Evolutionary conservation across 1,140 invertebrate species (phyloP), one percentile per base, ranked within the genome.

Genomic region (Teleogryllus occipitalis): DNA sequence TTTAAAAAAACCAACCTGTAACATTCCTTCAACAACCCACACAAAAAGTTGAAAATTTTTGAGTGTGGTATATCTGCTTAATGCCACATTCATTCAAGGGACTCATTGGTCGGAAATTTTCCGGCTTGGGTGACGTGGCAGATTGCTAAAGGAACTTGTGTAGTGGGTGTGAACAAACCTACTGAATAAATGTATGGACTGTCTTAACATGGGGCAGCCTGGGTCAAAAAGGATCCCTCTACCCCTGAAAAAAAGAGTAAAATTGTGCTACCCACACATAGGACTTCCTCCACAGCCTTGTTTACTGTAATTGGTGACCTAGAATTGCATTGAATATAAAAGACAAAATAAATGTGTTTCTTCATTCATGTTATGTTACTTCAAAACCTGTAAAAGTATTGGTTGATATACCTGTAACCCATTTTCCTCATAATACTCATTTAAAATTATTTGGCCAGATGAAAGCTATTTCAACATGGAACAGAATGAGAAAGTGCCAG

Each of bases 281-380:
- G 80, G 48, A 82, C 80, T 82, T 82, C 81, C 81, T 82, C 81
- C 81, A 82, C 81, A 82, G 80, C 81, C 80, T 82, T 80, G 80
- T 82, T 80, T 80, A 80, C 78, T 82, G 81, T 82, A 82, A 80
- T 82, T 81, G 81, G 81, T 82, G 81, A 82, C 81, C 80, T 82
- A 79, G 78, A 80, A 39, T 80, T 82, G 80, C 80, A 80, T 80
- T 80, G 80, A 82, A 80, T 80, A 80, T 80, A 82, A 82, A 82
- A 81, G 80, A 80, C 80, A 82, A 82, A 65, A 82, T 82, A 82
- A 82, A 82, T 82, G 81, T 82, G 81, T 82, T 81, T 81, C 80
- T 79, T 81, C 80, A 81, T 79, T 81, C 46, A 77, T 77, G 18
- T 21, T 12, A 47, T 27, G 47, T 80, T 74, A 76, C 54, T 80